A percentile compares a stretch with the other conserved stretches of the same genome.
Conservation (phyloP, 2,113 vertebrate species). For the Zapornia atra region DNA sequence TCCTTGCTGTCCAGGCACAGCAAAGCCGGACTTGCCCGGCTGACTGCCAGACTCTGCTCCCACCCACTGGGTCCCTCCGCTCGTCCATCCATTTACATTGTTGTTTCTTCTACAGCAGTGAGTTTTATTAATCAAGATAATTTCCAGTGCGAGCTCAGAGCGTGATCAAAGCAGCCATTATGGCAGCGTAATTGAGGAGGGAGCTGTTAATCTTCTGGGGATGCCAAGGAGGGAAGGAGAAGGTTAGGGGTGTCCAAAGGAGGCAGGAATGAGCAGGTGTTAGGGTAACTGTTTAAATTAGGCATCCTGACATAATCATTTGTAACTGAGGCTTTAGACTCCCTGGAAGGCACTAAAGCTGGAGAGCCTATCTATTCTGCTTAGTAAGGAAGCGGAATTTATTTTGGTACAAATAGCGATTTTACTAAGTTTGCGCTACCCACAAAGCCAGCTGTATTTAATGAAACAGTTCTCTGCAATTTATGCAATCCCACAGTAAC, state of each 20-base stretch:
- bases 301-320: slow-evolving; percentile 3
- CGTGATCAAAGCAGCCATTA: slow-evolving; percentile 18
- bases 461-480: background rate
- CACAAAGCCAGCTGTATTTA: background rate
- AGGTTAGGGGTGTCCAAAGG: slow-evolving; percentile 34
- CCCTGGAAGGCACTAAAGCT: background rate
- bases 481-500: background rate
- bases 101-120: background rate
- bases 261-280: slow-evolving; percentile 44
- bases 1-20: background rate
- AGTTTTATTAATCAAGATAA: background rate
- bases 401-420: background rate
- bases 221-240: background rate
- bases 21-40: background rate
- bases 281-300: slow-evolving; percentile 54
- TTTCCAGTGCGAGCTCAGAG: background rate
- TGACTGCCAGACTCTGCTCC: background rate
- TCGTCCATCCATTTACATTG: fast-evolving
- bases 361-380: background rate
- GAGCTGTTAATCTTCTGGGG: background rate
- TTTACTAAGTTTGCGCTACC: background rate
- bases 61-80: background rate
- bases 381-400: background rate
- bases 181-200: slow-evolving; percentile 5
- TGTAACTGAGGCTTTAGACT: background rate